phyloP scores from a whole-genome alignment of 2,888 invertebrate genomes.

The Idaea biselata region DNA sequence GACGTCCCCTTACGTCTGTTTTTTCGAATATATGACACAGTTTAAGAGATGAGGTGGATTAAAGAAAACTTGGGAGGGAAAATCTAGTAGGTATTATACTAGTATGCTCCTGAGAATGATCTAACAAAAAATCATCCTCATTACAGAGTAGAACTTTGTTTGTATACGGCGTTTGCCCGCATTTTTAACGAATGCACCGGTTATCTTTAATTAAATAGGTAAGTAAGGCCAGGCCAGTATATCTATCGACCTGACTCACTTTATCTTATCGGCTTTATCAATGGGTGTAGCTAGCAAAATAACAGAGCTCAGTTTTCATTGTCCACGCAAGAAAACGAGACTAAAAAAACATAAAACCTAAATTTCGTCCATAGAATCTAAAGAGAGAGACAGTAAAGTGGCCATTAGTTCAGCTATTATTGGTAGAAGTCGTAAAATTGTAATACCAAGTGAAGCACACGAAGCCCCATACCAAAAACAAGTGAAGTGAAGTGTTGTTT shows the following conservation, averaged over 20 bases:
- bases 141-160: no score
- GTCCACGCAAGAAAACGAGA: slow-evolving; percentile 39
- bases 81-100: no score
- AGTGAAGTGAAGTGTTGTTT: slow-evolving; percentile 11
- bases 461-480: background rate
- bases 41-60: no score
- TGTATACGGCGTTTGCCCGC: background rate
- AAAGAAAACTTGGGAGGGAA: no score
- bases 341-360: slow-evolving; percentile 25
- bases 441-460: slow-evolving; percentile 7
- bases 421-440: background rate
- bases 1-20: no score
- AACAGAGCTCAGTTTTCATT: slow-evolving; percentile 37
- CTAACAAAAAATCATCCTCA: no score
- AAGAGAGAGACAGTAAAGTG: background rate
- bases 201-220: slow-evolving; percentile 11
- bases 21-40: no score
- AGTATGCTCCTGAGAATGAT: no score
- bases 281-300: slow-evolving; percentile 52
- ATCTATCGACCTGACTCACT: slow-evolving; percentile 55
- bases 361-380: background rate
- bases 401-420: background rate
- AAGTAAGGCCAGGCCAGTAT: slow-evolving; percentile 11
- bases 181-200: slow-evolving; percentile 3
- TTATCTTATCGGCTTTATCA: slow-evolving; percentile 71